Conservation (phyloP, 2,888 invertebrate genomes). For the Pandemis cinnamomeana region DNA sequence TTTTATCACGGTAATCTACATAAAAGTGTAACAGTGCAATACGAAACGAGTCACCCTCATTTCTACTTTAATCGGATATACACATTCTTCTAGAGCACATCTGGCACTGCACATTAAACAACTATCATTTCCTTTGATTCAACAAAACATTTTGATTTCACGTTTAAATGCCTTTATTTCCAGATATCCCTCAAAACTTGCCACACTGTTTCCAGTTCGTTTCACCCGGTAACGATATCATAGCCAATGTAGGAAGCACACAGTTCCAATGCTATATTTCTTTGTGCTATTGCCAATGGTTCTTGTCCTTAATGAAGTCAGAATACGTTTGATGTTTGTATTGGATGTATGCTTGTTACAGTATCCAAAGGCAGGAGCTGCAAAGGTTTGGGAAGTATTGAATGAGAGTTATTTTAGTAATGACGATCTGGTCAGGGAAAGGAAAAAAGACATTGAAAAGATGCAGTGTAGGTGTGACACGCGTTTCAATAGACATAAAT, state of each 20-base stretch:
- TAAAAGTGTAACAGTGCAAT: no score
- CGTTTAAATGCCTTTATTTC: background rate
- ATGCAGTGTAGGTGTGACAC: no score
- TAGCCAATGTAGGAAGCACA: constrained; percentile 19
- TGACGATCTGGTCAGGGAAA: background rate
- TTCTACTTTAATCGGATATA: no score
- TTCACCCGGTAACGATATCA: constrained; percentile 26
- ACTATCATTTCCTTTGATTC: no score
- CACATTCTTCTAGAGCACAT: no score
- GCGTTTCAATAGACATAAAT: no score
- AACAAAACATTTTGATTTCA: no score
- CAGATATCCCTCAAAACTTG: background rate
- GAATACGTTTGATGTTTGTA: constrained; percentile 22
- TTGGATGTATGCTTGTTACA: background rate
- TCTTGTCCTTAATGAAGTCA: constrained; percentile 24
- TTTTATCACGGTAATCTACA: no score
- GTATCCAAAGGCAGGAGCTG: background rate
- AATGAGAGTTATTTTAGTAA: background rate
- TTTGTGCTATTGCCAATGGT: constrained; percentile 16
- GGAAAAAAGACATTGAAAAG: no score
- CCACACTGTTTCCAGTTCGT: constrained; percentile 11
- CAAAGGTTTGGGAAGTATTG: background rate
- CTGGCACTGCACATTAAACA: no score
- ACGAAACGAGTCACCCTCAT: no score
- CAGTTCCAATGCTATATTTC: constrained; percentile 1